A percentile compares a stretch with the other conserved stretches of the same genome.
phyloP scores from a whole-genome alignment of 2,113 vertebrate genomes.

The Felis chaus region DNA sequence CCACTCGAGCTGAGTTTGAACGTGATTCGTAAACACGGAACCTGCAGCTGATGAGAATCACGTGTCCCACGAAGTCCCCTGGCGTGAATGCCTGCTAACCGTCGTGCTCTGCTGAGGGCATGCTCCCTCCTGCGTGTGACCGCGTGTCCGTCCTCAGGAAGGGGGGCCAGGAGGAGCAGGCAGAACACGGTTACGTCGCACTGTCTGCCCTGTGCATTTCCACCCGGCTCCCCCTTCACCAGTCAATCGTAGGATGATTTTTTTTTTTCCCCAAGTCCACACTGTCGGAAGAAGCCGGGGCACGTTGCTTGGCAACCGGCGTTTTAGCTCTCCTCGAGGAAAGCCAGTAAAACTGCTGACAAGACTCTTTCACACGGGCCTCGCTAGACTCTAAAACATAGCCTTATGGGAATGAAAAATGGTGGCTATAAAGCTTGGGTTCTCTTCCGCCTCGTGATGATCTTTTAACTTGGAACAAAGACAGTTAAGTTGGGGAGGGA shows the following conservation, averaged over 20 bases:
- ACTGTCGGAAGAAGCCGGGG: constrained; percentile 24
- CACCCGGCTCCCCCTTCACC: not conserved
- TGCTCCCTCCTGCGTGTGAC: rapidly evolving
- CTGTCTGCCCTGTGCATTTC: not conserved
- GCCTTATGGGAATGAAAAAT: not conserved
- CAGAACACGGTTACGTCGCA: not conserved
- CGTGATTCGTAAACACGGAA: rapidly evolving
- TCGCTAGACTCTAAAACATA: constrained; percentile 12
- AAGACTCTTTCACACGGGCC: not conserved
- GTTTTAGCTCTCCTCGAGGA: constrained; percentile 25
- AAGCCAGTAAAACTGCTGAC: constrained; percentile 19
- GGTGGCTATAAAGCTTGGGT: not conserved
- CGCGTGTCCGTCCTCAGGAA: not conserved
- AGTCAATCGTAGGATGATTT: constrained; percentile 7
- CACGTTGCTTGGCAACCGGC: constrained; percentile 25
- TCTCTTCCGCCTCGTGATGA: not conserved
- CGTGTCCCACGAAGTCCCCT: not conserved
- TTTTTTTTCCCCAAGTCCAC: not conserved
- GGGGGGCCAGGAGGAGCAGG: not conserved
- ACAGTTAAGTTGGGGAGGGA: not conserved
- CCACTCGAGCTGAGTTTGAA: rapidly evolving
- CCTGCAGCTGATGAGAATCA: not conserved
- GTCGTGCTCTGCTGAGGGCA: rapidly evolving
- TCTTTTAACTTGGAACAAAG: constrained; percentile 43
- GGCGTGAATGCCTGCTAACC: not conserved